Conservation (phyloP, 2,113 vertebrate genomes). For the Vidua chalybeata region DNA sequence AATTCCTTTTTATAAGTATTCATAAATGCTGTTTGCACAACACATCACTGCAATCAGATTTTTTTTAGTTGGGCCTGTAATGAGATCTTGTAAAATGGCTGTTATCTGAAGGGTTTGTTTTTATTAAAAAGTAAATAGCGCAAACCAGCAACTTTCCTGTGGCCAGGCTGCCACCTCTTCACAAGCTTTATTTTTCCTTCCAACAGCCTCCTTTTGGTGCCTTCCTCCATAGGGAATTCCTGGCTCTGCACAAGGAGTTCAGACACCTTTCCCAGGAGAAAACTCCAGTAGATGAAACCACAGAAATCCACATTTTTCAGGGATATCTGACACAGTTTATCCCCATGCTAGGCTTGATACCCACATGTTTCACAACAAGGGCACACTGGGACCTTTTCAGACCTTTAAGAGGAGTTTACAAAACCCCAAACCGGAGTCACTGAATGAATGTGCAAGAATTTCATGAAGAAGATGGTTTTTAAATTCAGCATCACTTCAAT, state of each 20-base stretch:
- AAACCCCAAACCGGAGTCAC: not conserved
- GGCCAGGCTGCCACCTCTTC: not conserved
- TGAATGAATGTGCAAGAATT: not conserved
- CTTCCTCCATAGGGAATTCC: not conserved
- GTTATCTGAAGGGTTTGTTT: not conserved
- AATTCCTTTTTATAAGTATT: not conserved
- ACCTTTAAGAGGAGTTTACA: not conserved
- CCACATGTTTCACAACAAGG: not conserved
- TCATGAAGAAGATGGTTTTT: not conserved
- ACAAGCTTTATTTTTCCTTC: not conserved
- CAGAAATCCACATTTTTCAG: not conserved
- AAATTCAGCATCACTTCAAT: not conserved
- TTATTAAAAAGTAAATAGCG: not conserved
- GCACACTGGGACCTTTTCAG: not conserved
- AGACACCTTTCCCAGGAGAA: not conserved
- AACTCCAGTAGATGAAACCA: not conserved
- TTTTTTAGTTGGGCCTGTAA: not conserved
- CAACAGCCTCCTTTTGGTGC: not conserved
- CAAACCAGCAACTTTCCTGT: not conserved
- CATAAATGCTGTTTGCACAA: conserved; percentile 11
- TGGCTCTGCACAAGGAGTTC: not conserved
- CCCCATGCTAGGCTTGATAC: not conserved
- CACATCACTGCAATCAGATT: not conserved
- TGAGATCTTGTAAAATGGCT: not conserved
- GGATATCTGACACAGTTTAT: not conserved